A percentile compares a stretch with the other conserved stretches of the same genome.
These are phyloP conservation scores for Neogobius melanostomus DNA, from an alignment of 2,113 vertebrate species.

Conservation along the genomic window DNA sequence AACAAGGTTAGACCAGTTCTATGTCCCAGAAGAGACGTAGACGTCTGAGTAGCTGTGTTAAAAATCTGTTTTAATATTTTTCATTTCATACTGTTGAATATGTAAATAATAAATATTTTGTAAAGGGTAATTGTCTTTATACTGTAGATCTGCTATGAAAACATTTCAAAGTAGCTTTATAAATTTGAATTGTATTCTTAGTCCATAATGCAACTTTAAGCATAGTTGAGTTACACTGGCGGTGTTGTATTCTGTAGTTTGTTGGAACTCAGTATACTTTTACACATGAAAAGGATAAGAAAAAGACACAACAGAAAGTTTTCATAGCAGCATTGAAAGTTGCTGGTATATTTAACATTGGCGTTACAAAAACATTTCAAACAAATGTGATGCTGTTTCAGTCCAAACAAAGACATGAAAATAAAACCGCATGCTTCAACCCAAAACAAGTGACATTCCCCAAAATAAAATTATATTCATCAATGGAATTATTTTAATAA, in stretches of 20 bases:
- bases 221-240: not conserved
- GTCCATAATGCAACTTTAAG: not conserved
- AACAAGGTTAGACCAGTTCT: slow-evolving; percentile 29
- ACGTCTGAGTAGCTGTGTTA: slow-evolving; percentile 15
- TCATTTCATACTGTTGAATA: slow-evolving; percentile 53
- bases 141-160: no score
- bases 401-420: slow-evolving; percentile 70
- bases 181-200: no score
- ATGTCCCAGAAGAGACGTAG: slow-evolving; percentile 30
- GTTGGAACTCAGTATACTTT: not conserved
- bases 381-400: slow-evolving; percentile 75
- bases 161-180: no score
- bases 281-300: slow-evolving; percentile 36
- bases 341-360: slow-evolving; percentile 80
- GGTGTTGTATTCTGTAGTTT: not conserved
- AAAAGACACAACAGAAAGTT: slow-evolving; percentile 63
- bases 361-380: slow-evolving; percentile 79
- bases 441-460: slow-evolving; percentile 72
- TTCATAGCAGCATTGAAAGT: slow-evolving; percentile 74
- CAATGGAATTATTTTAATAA: slow-evolving; percentile 80
- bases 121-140: slow-evolving; percentile 51
- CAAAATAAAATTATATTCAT: slow-evolving; percentile 67
- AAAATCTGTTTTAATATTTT: slow-evolving; percentile 32
- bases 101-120: slow-evolving; percentile 82
- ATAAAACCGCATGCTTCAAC: slow-evolving; percentile 69